Percentiles rank a stretch among this genome's conserved stretches.
Evolutionary conservation across 30 jellyfish, hydroid and myxozoan genomes (phyloP).

Genomic region (Catostylus mosaicus): DNA sequence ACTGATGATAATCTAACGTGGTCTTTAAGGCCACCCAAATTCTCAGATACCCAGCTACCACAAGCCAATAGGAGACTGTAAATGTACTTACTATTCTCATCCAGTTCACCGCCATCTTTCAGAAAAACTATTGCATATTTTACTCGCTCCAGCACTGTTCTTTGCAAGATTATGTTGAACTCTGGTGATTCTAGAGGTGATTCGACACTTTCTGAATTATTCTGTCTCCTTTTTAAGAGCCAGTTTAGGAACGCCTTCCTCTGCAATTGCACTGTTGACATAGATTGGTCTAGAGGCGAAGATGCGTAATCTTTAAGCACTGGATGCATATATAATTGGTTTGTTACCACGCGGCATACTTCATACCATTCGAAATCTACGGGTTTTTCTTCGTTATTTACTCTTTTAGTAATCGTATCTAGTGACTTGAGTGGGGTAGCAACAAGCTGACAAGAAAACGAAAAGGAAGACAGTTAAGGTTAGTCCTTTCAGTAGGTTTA

Average conservation of each 20-base stretch:
- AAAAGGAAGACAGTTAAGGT: too few species aligned
- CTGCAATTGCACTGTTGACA: slow-evolving; percentile 13
- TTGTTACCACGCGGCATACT: slow-evolving; percentile 11
- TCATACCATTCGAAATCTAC: slow-evolving; percentile 37
- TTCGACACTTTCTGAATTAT: not conserved
- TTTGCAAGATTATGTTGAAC: not conserved
- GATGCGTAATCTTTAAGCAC: slow-evolving; percentile 7
- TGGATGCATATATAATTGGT: slow-evolving; percentile 6
- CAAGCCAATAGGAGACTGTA: not conserved
- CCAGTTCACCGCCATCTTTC: not conserved
- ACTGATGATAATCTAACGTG: not conserved
- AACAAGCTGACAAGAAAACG: not conserved
- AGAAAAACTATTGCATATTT: not conserved
- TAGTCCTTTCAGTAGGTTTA: too few species aligned
- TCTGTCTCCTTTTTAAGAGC: not conserved
- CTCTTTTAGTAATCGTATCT: not conserved
- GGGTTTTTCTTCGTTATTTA: not conserved
- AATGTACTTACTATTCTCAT: slow-evolving; percentile 36
- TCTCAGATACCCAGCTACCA: not conserved
- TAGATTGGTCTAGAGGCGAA: not conserved
- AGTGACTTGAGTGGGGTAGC: not conserved
- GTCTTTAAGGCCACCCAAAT: not conserved
- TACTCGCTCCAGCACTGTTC: not conserved
- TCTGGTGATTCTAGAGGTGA: not conserved
- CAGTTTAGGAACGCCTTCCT: slow-evolving; percentile 22